Base-by-base conservation (phyloP, 2,797 vertebrate species). In the Ptychadena robeensis region DNA sequence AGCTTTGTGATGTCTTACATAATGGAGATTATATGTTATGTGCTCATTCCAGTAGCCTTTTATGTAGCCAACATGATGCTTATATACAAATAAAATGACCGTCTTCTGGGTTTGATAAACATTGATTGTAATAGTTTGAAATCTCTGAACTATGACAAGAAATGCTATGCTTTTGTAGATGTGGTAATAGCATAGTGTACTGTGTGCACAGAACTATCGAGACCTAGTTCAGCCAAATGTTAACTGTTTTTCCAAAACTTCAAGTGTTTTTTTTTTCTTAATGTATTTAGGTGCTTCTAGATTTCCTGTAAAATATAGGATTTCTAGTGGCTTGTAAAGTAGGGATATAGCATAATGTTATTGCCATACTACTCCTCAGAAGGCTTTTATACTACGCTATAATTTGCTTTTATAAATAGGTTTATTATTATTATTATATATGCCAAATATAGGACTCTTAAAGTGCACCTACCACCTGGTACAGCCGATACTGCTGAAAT, bases 41-140 rank as follows among this genome's bases (percentile, higher is more conserved):
- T 77, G 61, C 37, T 44, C 9, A 44, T 40, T 30, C 44, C 37
- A 44, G 28, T 38, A 44, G 72, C 28, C 9, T 10, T 75, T 66
- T 77, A 44, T 32, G 74, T 66, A 30, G 4, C 63, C 63, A 67
- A 34, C 38, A 34, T 34, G 32, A 66, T 27, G 22, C 34, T 38
- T n/a, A 32, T 40, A 38, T 32, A 25, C 37, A 77, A 66, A 18
- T 77, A 22, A 67, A 53, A 77, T 77, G n/a, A 77, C 27, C 31
- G 28, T 76, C 11, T 77, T 77, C 28, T 11, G 18, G 4, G 15
- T 48, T 77, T 76, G 34, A 14, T 28, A 31, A 38, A 76, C 38
- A 2, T 30, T 59, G 10, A 9, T 8, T 76, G 44, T 74, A 12
- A 44, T 44, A 28, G n/a, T 14, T 35, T 73, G n/a, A 61, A 61